Conservation (phyloP, 1,140 invertebrate genomes). For the Drosophila quadrilineata region DNA sequence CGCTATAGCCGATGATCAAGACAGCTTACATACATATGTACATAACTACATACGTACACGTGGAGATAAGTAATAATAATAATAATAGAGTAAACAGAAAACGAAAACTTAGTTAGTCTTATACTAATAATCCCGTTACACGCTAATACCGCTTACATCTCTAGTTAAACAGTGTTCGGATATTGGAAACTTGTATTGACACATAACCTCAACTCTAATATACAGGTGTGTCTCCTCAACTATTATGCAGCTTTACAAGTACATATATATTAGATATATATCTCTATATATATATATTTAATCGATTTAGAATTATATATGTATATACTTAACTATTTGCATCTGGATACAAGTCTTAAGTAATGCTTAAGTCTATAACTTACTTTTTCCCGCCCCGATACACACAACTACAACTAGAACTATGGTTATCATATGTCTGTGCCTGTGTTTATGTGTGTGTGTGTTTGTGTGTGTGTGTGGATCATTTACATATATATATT, state of each 20-base stretch:
- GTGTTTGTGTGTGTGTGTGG: slow-evolving; percentile 33
- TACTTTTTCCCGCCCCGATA: too few species aligned
- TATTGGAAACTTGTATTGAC: slow-evolving; percentile 69
- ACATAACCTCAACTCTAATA: slow-evolving; percentile 68
- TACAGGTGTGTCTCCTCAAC: slow-evolving; percentile 34
- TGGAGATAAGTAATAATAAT: slow-evolving; percentile 14
- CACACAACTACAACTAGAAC: too few species aligned
- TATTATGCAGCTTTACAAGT: slow-evolving; percentile 35
- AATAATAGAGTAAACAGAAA: slow-evolving; percentile 10
- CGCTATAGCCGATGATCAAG: slow-evolving; percentile 32
- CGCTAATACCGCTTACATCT: slow-evolving; percentile 39
- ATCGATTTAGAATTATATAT: slow-evolving; percentile 70
- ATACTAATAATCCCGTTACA: slow-evolving; percentile 18
- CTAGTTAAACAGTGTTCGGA: slow-evolving; percentile 65
- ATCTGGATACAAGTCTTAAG: too few species aligned
- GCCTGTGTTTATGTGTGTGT: slow-evolving; percentile 5
- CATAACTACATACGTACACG: slow-evolving; percentile 3
- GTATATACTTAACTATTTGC: slow-evolving; percentile 77
- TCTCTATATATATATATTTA: slow-evolving; percentile 71
- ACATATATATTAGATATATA: slow-evolving; percentile 52
- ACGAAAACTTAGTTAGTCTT: too few species aligned
- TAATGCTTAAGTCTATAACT: slow-evolving; percentile 54
- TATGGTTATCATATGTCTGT: slow-evolving; percentile 26
- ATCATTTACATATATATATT: too few species aligned
- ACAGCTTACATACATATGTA: slow-evolving; percentile 3